Evolutionary conservation across 2,888 invertebrate genomes (phyloP).

Genomic region (Drosophila multiciliata): DNA sequence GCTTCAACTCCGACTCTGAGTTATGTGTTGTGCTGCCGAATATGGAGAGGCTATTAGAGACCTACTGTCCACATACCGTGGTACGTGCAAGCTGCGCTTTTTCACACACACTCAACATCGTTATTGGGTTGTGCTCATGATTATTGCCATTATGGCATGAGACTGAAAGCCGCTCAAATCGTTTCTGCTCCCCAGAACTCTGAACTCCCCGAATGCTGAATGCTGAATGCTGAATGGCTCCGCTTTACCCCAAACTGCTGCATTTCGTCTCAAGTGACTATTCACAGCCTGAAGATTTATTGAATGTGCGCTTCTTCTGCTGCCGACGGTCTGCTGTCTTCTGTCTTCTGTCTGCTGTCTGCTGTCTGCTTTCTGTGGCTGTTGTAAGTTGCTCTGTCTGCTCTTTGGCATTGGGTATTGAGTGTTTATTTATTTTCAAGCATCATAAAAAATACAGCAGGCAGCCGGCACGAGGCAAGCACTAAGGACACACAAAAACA

Average conservation of each 20-base stretch:
- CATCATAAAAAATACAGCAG: constrained; percentile 77
- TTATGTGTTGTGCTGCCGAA: constrained; percentile 58
- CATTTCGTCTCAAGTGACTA: constrained; percentile 76
- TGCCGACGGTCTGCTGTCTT: constrained; percentile 19
- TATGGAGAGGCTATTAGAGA: constrained; percentile 68
- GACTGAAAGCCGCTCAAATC: constrained; percentile 67
- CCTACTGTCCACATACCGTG: constrained; percentile 26
- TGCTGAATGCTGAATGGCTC: constrained; percentile 5
- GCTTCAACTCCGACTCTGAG: constrained; percentile 41
- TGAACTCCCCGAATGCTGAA: constrained; percentile 8
- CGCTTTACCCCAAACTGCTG: background rate
- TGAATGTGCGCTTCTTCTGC: constrained; percentile 66
- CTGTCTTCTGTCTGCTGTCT: constrained; percentile 44
- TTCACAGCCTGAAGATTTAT: constrained; percentile 80
- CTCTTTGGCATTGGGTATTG: constrained; percentile 78
- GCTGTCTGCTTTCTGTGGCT: constrained; percentile 27
- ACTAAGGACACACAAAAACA: constrained; percentile 17
- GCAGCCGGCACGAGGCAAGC: constrained; percentile 26
- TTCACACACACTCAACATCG: constrained; percentile 67
- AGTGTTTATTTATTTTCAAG: constrained; percentile 83
- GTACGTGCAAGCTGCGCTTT: constrained; percentile 76
- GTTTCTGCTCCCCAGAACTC: constrained; percentile 24
- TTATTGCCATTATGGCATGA: constrained; percentile 73
- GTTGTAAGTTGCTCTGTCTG: constrained; percentile 65
- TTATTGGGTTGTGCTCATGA: constrained; percentile 54